Percentiles rank a stretch among this genome's conserved stretches.
Conservation (phyloP, 2,888 invertebrate genomes). For the Drosophila kambysellisi region DNA sequence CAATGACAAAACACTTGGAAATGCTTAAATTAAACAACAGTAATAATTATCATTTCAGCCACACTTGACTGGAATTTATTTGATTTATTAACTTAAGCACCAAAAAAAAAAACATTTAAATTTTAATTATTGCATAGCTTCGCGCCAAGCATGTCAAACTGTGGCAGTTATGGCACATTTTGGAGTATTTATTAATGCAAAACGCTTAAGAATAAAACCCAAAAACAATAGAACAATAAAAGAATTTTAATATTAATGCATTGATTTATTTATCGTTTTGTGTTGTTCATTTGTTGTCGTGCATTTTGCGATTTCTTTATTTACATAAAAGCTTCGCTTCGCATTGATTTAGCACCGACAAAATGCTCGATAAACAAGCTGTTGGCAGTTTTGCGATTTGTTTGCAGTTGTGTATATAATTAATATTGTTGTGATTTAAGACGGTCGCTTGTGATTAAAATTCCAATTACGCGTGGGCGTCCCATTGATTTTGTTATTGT, state of each 20-base stretch:
- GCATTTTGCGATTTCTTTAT: constrained; percentile 23
- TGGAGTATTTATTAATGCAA: constrained; percentile 25
- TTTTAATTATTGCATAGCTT: constrained; percentile 5
- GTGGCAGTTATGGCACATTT: constrained; percentile 11
- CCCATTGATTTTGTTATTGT: constrained; percentile 9
- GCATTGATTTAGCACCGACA: constrained; percentile 27
- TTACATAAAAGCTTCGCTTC: constrained; percentile 33
- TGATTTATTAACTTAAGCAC: constrained; percentile 11
- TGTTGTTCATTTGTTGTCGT: constrained; percentile 31
- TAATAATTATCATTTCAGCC: constrained; percentile 9
- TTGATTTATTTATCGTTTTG: constrained; percentile 45
- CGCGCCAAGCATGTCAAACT: constrained; percentile 5
- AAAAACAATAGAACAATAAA: constrained; percentile 2
- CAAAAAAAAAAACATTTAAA: constrained; percentile 1
- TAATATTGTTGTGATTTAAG: constrained; percentile 52
- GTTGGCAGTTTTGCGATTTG: constrained; percentile 27
- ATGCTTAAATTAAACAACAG: constrained; percentile 16
- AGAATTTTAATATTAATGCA: constrained; percentile 17
- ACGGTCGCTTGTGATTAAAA: constrained; percentile 39
- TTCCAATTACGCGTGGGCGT: constrained; percentile 50
- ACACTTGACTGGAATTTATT: constrained; percentile 17
- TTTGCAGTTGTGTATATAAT: constrained; percentile 34
- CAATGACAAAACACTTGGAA: constrained; percentile 4
- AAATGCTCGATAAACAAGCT: constrained; percentile 36
- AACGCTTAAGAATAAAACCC: constrained; percentile 26